Evolutionary conservation across 2,888 invertebrate genomes (phyloP).

Genomic region (Diadegma fenestrale): DNA sequence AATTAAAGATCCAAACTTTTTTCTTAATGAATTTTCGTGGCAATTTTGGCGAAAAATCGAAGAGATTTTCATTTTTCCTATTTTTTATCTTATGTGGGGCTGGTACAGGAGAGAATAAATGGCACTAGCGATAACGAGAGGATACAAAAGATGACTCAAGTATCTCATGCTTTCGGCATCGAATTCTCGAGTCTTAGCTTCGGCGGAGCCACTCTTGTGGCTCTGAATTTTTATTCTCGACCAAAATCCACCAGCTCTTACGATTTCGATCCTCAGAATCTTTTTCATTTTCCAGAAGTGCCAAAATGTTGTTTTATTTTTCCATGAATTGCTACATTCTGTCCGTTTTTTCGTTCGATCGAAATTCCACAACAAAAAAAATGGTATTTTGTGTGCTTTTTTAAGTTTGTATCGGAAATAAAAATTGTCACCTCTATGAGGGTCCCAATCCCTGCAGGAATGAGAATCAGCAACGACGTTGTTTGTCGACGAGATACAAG

Average conservation of each 20-base stretch:
- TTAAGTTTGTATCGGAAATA: background rate
- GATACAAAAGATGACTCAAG: slow-evolving; percentile 95
- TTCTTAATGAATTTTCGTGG: too few species aligned
- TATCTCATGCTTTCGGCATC: slow-evolving; percentile 98
- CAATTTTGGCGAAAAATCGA: too few species aligned
- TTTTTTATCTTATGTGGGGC: slow-evolving; percentile 95
- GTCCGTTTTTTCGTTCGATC: too few species aligned
- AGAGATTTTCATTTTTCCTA: too few species aligned
- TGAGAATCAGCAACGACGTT: slow-evolving; percentile 95
- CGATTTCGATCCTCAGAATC: slow-evolving; percentile 91
- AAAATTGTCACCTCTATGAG: slow-evolving; percentile 91
- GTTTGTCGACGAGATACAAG: slow-evolving; percentile 96
- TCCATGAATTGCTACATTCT: background rate
- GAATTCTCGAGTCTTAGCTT: slow-evolving; percentile 93
- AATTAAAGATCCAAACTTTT: background rate
- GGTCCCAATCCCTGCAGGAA: slow-evolving; percentile 94
- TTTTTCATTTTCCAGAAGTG: slow-evolving; percentile 98
- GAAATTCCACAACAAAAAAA: too few species aligned
- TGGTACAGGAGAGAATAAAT: slow-evolving; percentile 96
- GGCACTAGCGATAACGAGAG: slow-evolving; percentile 94
- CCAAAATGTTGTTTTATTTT: background rate
- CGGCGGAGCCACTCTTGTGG: slow-evolving; percentile 87
- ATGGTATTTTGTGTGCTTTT: too few species aligned
- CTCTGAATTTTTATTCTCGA: slow-evolving; percentile 83
- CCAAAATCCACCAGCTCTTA: slow-evolving; percentile 80